Conservation (phyloP, 2,888 invertebrate species). For the Empis livida region DNA sequence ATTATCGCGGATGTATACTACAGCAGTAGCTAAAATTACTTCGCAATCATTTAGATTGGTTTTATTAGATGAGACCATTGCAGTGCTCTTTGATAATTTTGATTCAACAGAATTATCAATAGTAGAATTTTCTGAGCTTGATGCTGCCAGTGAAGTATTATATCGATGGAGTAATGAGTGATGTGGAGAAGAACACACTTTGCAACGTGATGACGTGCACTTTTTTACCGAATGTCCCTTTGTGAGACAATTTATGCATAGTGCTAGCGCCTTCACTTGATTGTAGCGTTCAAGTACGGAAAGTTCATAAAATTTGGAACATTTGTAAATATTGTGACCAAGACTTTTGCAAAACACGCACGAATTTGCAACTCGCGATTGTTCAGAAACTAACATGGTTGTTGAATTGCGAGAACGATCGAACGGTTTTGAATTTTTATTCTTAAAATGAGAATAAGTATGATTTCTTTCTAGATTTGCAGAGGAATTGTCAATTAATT, state of each 20-base stretch:
- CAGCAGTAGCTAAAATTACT: neutral
- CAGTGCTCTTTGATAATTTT: neutral
- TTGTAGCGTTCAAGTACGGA: neutral
- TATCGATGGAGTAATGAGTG: slow-evolving; percentile 3
- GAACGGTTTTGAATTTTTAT: too few species aligned
- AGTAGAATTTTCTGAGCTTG: neutral
- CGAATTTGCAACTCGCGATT: too few species aligned
- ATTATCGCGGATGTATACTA: neutral
- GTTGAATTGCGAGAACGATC: too few species aligned
- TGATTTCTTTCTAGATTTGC: too few species aligned
- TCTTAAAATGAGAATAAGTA: too few species aligned
- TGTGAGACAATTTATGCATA: slow-evolving; percentile 5
- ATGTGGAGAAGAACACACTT: slow-evolving; percentile 2
- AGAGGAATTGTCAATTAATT: too few species aligned
- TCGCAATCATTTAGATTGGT: neutral
- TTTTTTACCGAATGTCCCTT: slow-evolving; percentile 2
- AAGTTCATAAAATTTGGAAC: neutral
- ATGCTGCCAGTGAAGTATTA: neutral
- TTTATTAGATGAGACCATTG: neutral
- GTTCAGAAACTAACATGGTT: too few species aligned
- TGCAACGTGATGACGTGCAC: slow-evolving; percentile 4
- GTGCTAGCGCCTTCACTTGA: neutral
- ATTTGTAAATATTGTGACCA: neutral
- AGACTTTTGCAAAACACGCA: neutral
- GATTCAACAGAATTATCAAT: neutral